A percentile compares a stretch with the other conserved stretches of the same genome.
phyloP scores from a whole-genome alignment of 37 sponge, comb jelly and placozoan genomes.

The Amphimedon queenslandica region DNA sequence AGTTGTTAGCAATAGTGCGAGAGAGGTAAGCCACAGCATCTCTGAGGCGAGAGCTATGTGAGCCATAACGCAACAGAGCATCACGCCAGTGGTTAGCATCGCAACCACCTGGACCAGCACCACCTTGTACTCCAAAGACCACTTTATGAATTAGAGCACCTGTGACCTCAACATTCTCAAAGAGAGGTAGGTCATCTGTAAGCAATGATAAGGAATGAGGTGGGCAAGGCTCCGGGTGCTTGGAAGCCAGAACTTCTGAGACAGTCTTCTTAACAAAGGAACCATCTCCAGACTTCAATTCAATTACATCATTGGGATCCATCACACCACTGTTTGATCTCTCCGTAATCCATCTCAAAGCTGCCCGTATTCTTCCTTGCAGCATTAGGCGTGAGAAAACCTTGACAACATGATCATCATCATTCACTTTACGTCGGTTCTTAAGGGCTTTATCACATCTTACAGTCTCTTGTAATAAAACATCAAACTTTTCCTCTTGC shows the following conservation, averaged over 20 bases:
- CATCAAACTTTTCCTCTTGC: too few species aligned
- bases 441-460: too few species aligned
- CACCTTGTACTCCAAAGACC: not conserved
- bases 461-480: too few species aligned
- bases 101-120: conserved; percentile 9
- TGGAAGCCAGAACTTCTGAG: not conserved
- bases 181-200: not conserved
- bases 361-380: conserved; percentile 11
- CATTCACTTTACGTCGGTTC: too few species aligned
- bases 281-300: conserved; percentile 2
- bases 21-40: not conserved
- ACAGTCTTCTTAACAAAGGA: conserved; percentile 6
- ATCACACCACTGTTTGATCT: conserved; percentile 8
- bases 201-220: not conserved
- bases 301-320: too few species aligned
- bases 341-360: conserved; percentile 12
- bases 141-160: not conserved
- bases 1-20: conserved; percentile 5
- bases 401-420: not conserved
- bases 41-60: not conserved
- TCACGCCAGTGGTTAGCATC: not conserved
- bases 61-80: conserved; percentile 2
- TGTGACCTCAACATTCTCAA: conserved; percentile 13
- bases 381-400: conserved; percentile 20
- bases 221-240: not conserved